These are phyloP conservation scores for Tolypeutes matacus DNA, from an alignment of 2,797 vertebrate species.

Conservation along the genomic window DNA sequence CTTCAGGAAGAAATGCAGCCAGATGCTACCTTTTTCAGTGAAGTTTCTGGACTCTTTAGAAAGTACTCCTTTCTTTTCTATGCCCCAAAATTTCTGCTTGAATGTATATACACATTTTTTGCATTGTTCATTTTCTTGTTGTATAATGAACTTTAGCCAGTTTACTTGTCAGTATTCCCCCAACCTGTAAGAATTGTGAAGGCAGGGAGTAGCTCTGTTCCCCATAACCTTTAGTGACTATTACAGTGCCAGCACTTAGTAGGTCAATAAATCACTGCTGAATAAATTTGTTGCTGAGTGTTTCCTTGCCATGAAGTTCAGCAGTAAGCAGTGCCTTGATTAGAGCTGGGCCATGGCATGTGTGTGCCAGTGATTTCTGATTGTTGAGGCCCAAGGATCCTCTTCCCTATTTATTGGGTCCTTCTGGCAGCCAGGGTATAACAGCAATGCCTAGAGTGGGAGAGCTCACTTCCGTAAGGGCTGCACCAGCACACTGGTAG, in stretches of 20 bases:
- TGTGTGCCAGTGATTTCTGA: not conserved
- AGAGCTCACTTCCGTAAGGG: not conserved
- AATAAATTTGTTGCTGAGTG: not conserved
- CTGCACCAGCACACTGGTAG: not conserved
- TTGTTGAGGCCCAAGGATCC: not conserved
- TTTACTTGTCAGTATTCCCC: not conserved
- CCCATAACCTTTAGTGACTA: not conserved
- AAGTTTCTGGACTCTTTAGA: not conserved
- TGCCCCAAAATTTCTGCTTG: not conserved
- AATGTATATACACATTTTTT: not conserved
- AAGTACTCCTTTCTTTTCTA: not conserved
- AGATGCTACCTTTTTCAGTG: constrained; percentile 28
- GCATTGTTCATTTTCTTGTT: not conserved
- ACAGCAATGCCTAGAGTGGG: accelerated
- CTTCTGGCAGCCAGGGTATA: not conserved
- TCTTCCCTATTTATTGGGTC: not conserved
- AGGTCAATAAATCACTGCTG: not conserved
- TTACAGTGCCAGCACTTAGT: not conserved
- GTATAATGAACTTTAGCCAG: not conserved
- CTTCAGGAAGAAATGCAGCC: not conserved
- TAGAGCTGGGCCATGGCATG: not conserved
- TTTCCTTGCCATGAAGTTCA: not conserved
- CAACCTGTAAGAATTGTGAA: not conserved
- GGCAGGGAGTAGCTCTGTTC: not conserved
- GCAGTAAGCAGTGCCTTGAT: not conserved